Base-by-base conservation (phyloP, 30 jellyfish, hydroid and myxozoan species). In the Aurelia aurita region DNA sequence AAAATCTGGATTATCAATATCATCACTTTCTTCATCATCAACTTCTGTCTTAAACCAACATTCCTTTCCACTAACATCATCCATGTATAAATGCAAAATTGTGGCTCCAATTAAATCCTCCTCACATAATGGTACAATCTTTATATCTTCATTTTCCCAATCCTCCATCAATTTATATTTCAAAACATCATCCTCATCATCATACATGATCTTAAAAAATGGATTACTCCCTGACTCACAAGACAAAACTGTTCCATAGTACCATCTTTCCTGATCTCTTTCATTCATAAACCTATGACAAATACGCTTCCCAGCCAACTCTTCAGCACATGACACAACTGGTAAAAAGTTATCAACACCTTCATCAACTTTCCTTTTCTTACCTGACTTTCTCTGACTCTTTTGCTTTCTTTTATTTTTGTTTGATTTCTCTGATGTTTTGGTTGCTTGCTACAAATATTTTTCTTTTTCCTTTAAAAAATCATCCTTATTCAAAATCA, bases 11-110 rank as follows among this genome's bases (percentile, higher is more conserved):
- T 59, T 77, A 1, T 77, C 89, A 11, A 60, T 22, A 60, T 77
- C 62, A 1, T 77, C 83, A 77, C 89, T 58, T 9, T 77, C 89
- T 13, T 77, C 83, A 77, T 77, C 89, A 7, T 25, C 82, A 14
- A 74, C 87, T 0, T 2, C 79, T 1, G 79, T 84, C 79, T 74
- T 34, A 49, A 1, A 74, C 87, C 87, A 74, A n/a, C n/a, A 20
- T 4, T 74, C 87, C 20, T 18, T 25, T 21, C 54, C 65, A 18
- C 13, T 55, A 3, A 1, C 82, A 26, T 10, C 82, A 43, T 28
- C 82, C 9, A n/a, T 7, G 15, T 70, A 70, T 11, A 70, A 43
- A 25, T 70, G 62, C 21, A 28, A 70, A 70, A 70, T 43, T 0
- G 21, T n/a, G 0, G 1, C 12, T 15, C 65, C 82, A 34, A 19